Conservation (phyloP, 2,797 vertebrate genomes). For the Uromys caudimaculatus region DNA sequence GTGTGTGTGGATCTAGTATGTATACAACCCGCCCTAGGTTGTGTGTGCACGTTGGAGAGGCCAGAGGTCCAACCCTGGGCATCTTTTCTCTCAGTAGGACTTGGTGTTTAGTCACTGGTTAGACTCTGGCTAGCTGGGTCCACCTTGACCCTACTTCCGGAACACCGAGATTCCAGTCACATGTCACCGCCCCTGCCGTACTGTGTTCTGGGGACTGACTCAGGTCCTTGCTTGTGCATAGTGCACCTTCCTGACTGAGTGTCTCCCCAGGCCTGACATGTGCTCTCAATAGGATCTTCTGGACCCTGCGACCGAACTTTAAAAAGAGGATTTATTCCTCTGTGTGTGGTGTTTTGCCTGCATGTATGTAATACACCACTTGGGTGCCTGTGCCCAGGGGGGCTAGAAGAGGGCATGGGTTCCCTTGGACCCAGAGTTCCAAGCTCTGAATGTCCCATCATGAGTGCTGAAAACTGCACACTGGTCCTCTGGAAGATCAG, state of each 20-base stretch:
- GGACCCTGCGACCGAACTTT: not conserved
- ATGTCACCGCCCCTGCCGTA: not conserved
- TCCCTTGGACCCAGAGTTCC: not conserved
- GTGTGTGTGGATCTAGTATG: not conserved
- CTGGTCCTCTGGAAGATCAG: not conserved
- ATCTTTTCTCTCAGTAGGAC: not conserved
- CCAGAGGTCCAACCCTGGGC: not conserved
- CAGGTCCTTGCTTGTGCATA: too few relatives aligned
- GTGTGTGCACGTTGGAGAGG: not conserved
- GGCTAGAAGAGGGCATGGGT: not conserved
- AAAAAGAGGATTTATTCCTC: not conserved
- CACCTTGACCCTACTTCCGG: not conserved
- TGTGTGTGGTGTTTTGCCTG: not conserved
- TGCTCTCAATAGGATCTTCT: not conserved
- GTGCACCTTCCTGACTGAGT: not conserved
- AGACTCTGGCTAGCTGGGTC: not conserved
- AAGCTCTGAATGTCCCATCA: not conserved
- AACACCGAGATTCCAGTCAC: too few relatives aligned
- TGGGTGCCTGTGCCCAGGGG: not conserved
- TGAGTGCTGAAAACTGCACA: not conserved
- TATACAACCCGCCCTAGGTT: not conserved
- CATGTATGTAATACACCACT: too few relatives aligned
- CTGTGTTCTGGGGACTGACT: not conserved
- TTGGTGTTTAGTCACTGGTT: not conserved
- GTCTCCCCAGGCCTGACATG: not conserved